A percentile compares a stretch with the other conserved stretches of the same genome.
Evolutionary conservation across 1,140 invertebrate species (phyloP).

Genomic region (Proctacanthus coquilletti): DNA sequence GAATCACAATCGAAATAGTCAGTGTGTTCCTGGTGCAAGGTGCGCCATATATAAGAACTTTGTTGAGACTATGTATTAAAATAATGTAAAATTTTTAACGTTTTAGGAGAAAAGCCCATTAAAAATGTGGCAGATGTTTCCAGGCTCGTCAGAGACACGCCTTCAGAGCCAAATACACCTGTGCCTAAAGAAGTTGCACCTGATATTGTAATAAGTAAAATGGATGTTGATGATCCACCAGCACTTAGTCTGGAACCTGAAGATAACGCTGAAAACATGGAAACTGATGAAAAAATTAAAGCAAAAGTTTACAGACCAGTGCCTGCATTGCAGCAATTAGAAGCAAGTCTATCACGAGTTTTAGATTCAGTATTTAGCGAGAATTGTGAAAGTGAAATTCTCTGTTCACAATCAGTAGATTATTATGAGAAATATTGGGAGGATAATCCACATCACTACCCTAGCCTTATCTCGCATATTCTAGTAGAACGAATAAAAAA

Average conservation of each 20-base stretch:
- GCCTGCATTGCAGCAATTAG: slow-evolving; percentile 34
- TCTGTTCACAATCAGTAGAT: slow-evolving; percentile 40
- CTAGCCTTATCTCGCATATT: slow-evolving; percentile 36
- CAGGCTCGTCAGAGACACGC: slow-evolving; percentile 13
- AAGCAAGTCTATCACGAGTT: slow-evolving; percentile 37
- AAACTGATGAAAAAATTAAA: slow-evolving; percentile 30
- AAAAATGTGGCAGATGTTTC: slow-evolving; percentile 14
- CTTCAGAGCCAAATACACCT: background rate
- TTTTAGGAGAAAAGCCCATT: background rate
- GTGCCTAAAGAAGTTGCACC: slow-evolving; percentile 9
- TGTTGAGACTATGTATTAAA: too few relatives aligned
- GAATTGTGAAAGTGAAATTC: slow-evolving; percentile 35
- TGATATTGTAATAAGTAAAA: slow-evolving; percentile 12
- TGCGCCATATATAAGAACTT: too few relatives aligned
- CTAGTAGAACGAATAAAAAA: slow-evolving; percentile 45
- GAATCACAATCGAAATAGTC: too few relatives aligned
- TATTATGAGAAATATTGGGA: slow-evolving; percentile 19
- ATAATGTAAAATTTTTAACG: background rate
- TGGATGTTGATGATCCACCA: slow-evolving; percentile 21
- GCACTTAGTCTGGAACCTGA: slow-evolving; percentile 34
- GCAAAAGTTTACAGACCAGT: slow-evolving; percentile 18
- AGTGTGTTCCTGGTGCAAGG: too few relatives aligned
- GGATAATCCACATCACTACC: slow-evolving; percentile 20
- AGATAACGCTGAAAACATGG: slow-evolving; percentile 58
- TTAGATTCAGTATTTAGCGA: slow-evolving; percentile 43